Conservation (phyloP, 2,888 invertebrate genomes). For the Melanchra persicariae region DNA sequence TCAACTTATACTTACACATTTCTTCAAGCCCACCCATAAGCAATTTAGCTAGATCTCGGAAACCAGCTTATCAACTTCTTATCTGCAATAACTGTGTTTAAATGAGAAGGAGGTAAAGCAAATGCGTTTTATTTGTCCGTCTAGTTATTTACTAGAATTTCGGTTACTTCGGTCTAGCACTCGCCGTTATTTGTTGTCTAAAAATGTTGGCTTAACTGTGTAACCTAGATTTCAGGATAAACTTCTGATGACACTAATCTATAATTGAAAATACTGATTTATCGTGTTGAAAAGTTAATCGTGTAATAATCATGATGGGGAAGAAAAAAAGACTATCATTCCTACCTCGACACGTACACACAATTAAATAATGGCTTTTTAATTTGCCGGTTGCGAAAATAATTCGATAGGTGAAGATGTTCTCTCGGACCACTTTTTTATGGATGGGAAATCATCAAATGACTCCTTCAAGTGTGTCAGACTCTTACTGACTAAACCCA, state of each 20-base stretch:
- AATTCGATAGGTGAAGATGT: too few relatives aligned
- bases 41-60: neutral
- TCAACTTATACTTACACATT: conserved; percentile 1
- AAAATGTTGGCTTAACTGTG: conserved; percentile 9
- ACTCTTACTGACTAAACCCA: too few relatives aligned
- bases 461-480: too few relatives aligned
- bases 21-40: neutral
- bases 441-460: too few relatives aligned
- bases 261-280: neutral
- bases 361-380: too few relatives aligned
- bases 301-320: neutral
- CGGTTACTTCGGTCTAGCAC: neutral
- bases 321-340: neutral
- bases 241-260: neutral
- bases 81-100: conserved; percentile 11
- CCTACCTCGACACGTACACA: too few relatives aligned
- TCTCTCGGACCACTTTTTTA: too few relatives aligned
- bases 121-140: conserved; percentile 19
- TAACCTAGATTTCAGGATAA: conserved; percentile 19
- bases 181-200: conserved; percentile 6
- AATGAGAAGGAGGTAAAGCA: conserved; percentile 7
- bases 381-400: too few relatives aligned
- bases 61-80: conserved; percentile 9
- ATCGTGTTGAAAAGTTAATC: neutral
- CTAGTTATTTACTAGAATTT: neutral